A percentile compares a stretch with the other conserved stretches of the same genome.
Evolutionary conservation across 2,113 vertebrate genomes (phyloP).

Genomic region (Canis aureus): DNA sequence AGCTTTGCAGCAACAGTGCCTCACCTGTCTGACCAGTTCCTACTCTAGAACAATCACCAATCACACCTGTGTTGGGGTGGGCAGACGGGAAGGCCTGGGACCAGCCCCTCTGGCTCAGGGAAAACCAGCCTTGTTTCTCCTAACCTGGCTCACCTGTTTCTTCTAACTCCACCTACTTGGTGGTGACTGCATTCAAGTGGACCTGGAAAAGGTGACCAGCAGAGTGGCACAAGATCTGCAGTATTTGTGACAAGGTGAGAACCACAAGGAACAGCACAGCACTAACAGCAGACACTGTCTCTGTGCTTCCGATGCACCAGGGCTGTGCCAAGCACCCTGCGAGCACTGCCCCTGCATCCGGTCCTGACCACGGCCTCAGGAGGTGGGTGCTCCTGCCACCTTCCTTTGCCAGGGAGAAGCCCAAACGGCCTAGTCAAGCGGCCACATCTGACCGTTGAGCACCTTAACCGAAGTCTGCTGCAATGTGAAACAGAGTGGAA

Average conservation of each 20-base stretch:
- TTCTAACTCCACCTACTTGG: neutral
- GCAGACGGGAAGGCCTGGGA: rapidly evolving
- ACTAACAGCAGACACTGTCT: neutral
- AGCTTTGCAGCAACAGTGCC: neutral
- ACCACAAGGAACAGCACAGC: neutral
- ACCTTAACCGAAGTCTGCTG: neutral
- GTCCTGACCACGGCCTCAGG: neutral
- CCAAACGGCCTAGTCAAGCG: neutral
- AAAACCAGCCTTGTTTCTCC: neutral
- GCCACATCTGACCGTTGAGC: neutral
- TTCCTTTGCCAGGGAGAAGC: neutral
- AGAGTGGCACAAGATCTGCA: neutral
- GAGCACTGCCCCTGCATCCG: too few species aligned
- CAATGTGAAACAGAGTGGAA: neutral
- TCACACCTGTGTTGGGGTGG: neutral
- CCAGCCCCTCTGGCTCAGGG: neutral
- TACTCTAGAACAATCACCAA: neutral
- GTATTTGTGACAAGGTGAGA: neutral
- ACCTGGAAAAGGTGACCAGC: neutral
- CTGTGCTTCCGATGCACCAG: rapidly evolving
- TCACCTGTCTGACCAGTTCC: neutral
- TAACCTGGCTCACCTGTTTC: neutral
- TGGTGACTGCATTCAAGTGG: neutral
- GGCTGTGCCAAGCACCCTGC: neutral
- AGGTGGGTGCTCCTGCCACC: neutral